A percentile compares a stretch with the other conserved stretches of the same genome.
phyloP scores from a whole-genome alignment of 2,888 invertebrate species.

The Cerastis leucographa region DNA sequence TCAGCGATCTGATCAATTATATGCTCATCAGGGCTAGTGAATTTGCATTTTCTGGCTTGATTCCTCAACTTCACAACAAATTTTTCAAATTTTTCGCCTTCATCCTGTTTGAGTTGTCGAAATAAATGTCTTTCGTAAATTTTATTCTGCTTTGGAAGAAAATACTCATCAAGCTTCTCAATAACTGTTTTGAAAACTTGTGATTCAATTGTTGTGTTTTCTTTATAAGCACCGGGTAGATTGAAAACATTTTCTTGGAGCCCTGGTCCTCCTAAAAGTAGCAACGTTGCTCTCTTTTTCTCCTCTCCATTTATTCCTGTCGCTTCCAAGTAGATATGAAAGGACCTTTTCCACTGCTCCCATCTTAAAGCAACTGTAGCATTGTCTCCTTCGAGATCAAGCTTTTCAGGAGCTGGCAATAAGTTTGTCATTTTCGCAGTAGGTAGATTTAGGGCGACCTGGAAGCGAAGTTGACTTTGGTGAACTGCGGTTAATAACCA shows the following conservation, averaged over 20 bases:
- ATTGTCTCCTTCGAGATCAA: no score
- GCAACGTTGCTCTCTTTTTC: neutral
- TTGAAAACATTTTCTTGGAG: neutral
- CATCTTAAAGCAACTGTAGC: no score
- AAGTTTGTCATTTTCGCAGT: no score
- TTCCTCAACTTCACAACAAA: neutral
- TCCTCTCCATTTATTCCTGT: no score
- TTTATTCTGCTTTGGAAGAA: neutral
- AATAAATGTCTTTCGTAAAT: constrained; percentile 6
- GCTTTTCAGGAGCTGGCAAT: no score
- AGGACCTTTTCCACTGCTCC: no score
- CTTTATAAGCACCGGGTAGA: neutral
- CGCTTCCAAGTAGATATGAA: no score
- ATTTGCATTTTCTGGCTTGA: neutral
- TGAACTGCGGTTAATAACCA: no score
- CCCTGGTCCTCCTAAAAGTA: neutral
- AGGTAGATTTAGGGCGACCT: no score
- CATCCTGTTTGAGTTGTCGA: neutral
- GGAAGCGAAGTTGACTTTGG: no score
- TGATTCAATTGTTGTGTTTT: neutral
- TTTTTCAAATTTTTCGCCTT: neutral
- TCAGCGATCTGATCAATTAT: neutral
- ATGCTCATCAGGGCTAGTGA: neutral
- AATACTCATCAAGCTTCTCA: constrained; percentile 5
- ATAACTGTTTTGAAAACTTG: neutral